These are phyloP conservation scores for Diogma glabrata DNA, from an alignment of 2,888 invertebrate species.

Conservation along the genomic window DNA sequence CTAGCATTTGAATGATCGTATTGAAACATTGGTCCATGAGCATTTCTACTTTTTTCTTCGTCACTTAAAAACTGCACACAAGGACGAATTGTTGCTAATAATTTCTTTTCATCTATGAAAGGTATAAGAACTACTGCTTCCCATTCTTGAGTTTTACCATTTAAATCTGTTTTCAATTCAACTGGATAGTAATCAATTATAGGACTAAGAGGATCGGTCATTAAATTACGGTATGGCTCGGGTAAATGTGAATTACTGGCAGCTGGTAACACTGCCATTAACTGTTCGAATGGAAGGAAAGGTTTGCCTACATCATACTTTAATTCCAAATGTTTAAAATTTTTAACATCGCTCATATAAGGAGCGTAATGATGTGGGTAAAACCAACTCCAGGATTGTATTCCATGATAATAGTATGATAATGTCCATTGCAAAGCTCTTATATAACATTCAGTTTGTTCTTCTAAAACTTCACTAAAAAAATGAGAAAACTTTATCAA, in stretches of 20 bases:
- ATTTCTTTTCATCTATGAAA: slow-evolving; percentile 67
- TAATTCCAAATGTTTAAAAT: slow-evolving; percentile 65
- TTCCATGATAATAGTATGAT: slow-evolving; percentile 92
- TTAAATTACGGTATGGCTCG: slow-evolving; percentile 60
- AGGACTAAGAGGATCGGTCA: slow-evolving; percentile 60
- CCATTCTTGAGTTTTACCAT: slow-evolving; percentile 94
- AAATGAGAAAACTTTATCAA: slow-evolving; percentile 9
- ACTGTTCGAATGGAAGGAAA: slow-evolving; percentile 87
- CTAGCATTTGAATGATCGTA: slow-evolving; percentile 53
- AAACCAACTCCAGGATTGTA: slow-evolving; percentile 97
- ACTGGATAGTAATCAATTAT: slow-evolving; percentile 86
- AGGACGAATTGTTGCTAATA: slow-evolving; percentile 60
- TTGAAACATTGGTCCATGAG: slow-evolving; percentile 76
- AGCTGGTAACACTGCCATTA: slow-evolving; percentile 74
- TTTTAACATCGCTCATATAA: slow-evolving; percentile 83
- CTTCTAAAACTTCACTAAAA: slow-evolving; percentile 58
- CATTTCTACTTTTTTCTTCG: slow-evolving; percentile 65
- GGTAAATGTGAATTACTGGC: slow-evolving; percentile 75
- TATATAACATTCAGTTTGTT: slow-evolving; percentile 82
- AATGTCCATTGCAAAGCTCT: slow-evolving; percentile 94
- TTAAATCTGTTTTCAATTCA: slow-evolving; percentile 86
- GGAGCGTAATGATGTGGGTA: slow-evolving; percentile 97
- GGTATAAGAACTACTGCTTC: slow-evolving; percentile 90
- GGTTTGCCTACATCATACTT: slow-evolving; percentile 75
- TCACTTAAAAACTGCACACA: slow-evolving; percentile 51